Conservation (phyloP, 2,113 vertebrate genomes). For the Pandion haliaetus region DNA sequence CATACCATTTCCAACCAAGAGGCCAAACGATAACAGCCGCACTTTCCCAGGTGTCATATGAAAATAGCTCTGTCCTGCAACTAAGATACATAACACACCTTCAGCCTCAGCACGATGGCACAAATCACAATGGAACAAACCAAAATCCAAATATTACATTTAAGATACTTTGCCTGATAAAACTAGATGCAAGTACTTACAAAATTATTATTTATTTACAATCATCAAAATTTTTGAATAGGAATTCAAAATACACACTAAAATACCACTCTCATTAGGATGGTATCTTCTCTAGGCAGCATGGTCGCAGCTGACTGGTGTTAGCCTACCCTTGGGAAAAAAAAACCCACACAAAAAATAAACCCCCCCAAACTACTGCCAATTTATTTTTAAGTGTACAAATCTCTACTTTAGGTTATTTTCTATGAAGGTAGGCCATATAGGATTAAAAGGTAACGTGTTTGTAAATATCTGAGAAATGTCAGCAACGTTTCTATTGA, state of each 20-base stretch:
- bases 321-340: neutral
- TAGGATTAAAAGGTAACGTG: neutral
- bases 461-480: neutral
- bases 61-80: neutral
- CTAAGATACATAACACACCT: neutral
- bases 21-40: neutral
- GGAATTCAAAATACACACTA: neutral
- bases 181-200: neutral
- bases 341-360: neutral
- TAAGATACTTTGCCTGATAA: neutral
- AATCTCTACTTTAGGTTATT: neutral
- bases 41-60: neutral
- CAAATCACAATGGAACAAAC: neutral
- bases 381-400: neutral
- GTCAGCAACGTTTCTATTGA: neutral
- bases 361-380: accelerated
- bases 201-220: neutral
- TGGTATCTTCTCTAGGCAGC: neutral
- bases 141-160: neutral
- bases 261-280: neutral
- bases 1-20: neutral
- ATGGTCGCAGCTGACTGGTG: neutral
- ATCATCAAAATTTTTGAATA: neutral
- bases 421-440: neutral
- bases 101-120: neutral